A percentile compares a stretch with the other conserved stretches of the same genome.
These are phyloP conservation scores for Pteronura brasiliensis DNA, from an alignment of 2,113 vertebrate species.

Conservation along the genomic window DNA sequence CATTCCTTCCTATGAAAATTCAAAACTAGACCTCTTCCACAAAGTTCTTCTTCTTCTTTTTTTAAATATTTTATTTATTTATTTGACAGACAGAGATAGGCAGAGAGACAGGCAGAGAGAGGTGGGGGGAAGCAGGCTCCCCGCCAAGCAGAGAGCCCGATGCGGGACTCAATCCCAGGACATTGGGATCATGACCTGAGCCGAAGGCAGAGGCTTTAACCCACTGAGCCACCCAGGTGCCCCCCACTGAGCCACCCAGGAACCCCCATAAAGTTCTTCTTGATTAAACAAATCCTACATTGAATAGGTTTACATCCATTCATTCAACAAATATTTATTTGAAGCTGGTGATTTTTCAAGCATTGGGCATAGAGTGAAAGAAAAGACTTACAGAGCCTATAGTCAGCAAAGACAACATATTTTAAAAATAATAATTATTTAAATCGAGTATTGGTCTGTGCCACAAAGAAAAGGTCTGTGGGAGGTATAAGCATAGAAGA, in stretches of 20 bases:
- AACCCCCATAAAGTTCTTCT: background rate
- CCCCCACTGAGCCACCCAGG: too few species aligned
- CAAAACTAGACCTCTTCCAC: background rate
- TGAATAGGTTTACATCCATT: background rate
- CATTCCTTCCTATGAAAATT: background rate
- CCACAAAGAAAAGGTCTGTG: background rate
- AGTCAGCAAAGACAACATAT: background rate
- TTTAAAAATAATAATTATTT: background rate
- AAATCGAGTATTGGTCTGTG: background rate
- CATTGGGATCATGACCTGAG: too few species aligned
- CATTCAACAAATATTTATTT: background rate
- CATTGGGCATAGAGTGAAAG: background rate
- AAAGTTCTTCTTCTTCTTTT: background rate
- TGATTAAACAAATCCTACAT: background rate
- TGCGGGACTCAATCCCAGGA: too few species aligned
- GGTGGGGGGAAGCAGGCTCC: too few species aligned
- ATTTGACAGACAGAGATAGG: too few species aligned
- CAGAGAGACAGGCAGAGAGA: too few species aligned
- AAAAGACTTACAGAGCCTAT: background rate
- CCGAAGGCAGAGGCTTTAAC: too few species aligned
- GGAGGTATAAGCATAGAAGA: background rate
- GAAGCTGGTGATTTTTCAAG: background rate
- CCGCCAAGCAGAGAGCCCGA: too few species aligned
- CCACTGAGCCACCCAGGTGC: too few species aligned
- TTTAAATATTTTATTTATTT: too few species aligned